Conservation (phyloP, 1,140 invertebrate species). For the Stratiolaelaps scimitus region DNA sequence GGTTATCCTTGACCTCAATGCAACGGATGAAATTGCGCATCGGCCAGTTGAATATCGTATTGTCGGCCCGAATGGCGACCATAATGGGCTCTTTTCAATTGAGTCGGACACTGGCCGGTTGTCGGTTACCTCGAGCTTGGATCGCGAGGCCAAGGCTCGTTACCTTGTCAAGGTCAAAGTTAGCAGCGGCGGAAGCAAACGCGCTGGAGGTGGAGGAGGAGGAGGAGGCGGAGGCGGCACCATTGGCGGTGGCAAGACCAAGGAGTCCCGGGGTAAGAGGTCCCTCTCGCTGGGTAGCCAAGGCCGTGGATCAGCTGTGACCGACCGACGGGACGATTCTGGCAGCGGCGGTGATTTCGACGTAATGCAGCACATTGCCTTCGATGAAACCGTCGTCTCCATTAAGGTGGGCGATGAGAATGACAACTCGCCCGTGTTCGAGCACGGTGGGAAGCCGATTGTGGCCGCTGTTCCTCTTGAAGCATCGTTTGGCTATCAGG, state of each 20-base stretch:
- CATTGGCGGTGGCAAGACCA: no score
- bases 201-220: neutral
- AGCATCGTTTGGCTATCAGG: constrained; percentile 62
- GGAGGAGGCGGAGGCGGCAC: no score
- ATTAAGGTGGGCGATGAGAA: constrained; percentile 63
- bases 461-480: constrained; percentile 62
- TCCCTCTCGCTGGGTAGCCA: neutral
- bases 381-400: constrained; percentile 55
- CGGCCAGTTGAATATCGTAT: constrained; percentile 37
- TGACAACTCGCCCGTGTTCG: constrained; percentile 64
- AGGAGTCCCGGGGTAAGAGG: no score
- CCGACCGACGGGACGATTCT: neutral
- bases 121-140: constrained; percentile 37
- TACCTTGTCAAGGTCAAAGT: constrained; percentile 38
- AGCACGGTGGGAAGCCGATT: constrained; percentile 51
- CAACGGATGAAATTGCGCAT: constrained; percentile 38
- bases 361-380: constrained; percentile 33
- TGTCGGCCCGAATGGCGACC: constrained; percentile 35
- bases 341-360: constrained; percentile 14
- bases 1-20: constrained; percentile 38
- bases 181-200: constrained; percentile 34
- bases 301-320: neutral
- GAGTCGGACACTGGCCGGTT: constrained; percentile 37
- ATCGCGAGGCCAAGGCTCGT: constrained; percentile 37
- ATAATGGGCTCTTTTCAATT: constrained; percentile 38